Conservation (phyloP, 1,140 invertebrate genomes). For the Sycobia sp. region DNA sequence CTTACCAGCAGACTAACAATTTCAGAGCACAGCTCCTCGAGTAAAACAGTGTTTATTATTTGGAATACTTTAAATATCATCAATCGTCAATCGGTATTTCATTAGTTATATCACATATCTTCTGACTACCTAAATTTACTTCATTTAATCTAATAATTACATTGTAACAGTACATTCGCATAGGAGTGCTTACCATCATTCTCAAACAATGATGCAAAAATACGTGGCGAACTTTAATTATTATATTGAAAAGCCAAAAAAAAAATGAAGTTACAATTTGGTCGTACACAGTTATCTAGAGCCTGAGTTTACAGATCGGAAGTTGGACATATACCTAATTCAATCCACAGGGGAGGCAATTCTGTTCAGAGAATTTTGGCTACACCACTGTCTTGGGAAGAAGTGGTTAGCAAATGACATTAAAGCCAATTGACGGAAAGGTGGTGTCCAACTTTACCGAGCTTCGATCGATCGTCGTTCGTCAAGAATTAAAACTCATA, state of each 20-base stretch:
- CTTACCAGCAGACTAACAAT: slow-evolving; percentile 49
- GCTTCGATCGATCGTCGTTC: too few species aligned
- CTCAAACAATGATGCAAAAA: not conserved
- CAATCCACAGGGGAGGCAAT: too few species aligned
- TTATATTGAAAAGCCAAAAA: too few species aligned
- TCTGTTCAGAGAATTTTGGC: too few species aligned
- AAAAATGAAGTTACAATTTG: slow-evolving; percentile 1
- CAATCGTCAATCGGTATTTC: slow-evolving; percentile 26
- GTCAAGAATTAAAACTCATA: too few species aligned
- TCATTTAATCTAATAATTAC: slow-evolving; percentile 21
- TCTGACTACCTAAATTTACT: slow-evolving; percentile 47
- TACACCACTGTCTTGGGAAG: too few species aligned
- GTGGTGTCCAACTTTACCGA: too few species aligned
- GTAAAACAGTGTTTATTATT: slow-evolving; percentile 48
- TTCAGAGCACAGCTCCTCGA: slow-evolving; percentile 55
- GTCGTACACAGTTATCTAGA: slow-evolving; percentile 17
- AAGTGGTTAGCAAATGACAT: too few species aligned
- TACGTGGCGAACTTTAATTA: not conserved
- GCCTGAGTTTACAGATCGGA: slow-evolving; percentile 5
- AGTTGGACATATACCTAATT: slow-evolving; percentile 4
- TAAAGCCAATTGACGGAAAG: too few species aligned
- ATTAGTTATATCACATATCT: slow-evolving; percentile 56
- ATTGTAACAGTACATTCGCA: slow-evolving; percentile 13
- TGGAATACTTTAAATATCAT: slow-evolving; percentile 23
- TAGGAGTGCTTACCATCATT: slow-evolving; percentile 12